Percentiles rank a stretch among this genome's conserved stretches.
Conservation (phyloP, 2,113 vertebrate genomes). For the Cervus canadensis region DNA sequence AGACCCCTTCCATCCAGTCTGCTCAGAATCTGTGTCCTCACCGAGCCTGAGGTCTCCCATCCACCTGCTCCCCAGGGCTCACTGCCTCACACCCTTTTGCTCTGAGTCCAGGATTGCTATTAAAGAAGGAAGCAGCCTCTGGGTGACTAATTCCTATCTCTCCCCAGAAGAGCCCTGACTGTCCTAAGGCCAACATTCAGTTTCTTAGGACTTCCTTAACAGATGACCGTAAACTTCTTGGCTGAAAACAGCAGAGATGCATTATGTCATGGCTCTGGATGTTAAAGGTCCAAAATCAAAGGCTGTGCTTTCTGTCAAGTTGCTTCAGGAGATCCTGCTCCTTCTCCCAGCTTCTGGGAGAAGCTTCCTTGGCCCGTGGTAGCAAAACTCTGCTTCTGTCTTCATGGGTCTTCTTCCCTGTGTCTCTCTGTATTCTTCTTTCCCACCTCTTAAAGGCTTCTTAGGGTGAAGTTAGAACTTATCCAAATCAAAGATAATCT, state of each 20-base stretch:
- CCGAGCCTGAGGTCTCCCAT: neutral
- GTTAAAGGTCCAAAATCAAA: neutral
- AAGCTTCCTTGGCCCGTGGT: neutral
- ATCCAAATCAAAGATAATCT: neutral
- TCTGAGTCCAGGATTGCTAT: neutral
- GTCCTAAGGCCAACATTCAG: neutral
- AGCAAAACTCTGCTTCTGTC: neutral
- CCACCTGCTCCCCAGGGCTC: neutral
- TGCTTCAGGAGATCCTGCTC: neutral
- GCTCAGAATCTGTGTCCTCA: neutral
- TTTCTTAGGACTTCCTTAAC: neutral
- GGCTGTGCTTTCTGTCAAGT: neutral
- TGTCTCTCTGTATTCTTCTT: neutral
- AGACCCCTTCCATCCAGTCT: neutral
- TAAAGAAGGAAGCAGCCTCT: neutral
- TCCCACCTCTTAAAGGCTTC: neutral
- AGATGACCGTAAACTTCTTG: neutral
- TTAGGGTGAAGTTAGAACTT: neutral
- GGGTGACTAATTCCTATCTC: neutral
- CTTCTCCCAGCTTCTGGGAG: neutral
- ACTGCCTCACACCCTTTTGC: neutral
- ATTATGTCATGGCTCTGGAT: neutral
- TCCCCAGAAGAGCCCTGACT: neutral
- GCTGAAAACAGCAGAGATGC: neutral
- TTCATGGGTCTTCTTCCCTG: neutral